A percentile compares a stretch with the other conserved stretches of the same genome.
These are phyloP conservation scores for Sinocyclocheilus maitianheensis DNA, from an alignment of 2,113 vertebrate genomes.

Conservation along the genomic window DNA sequence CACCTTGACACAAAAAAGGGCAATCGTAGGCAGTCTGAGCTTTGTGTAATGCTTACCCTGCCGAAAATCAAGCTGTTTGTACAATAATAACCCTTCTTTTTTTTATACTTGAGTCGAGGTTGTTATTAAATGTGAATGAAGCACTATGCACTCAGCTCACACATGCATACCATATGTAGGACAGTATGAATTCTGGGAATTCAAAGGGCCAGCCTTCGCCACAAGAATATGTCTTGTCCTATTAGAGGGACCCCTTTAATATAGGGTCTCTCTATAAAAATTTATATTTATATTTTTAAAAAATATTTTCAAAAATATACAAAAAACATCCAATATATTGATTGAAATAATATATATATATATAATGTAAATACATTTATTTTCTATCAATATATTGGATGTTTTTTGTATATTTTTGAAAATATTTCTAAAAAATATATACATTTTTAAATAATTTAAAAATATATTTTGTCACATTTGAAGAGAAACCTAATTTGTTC, in stretches of 20 bases:
- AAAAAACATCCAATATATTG: no score
- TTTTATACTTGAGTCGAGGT: neutral
- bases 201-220: neutral
- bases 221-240: conserved; percentile 21
- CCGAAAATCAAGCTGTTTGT: conserved; percentile 39
- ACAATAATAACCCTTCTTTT: conserved; percentile 36
- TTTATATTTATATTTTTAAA: no score
- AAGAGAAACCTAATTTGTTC: no score
- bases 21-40: neutral
- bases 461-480: no score
- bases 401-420: no score
- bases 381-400: no score
- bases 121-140: conserved; percentile 54
- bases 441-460: no score
- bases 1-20: conserved; percentile 38
- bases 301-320: no score
- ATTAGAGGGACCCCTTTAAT: neutral
- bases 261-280: no score
- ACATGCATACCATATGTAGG: conserved; percentile 56
- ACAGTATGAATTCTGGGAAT: conserved; percentile 38
- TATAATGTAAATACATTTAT: no score
- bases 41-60: conserved; percentile 45
- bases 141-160: conserved; percentile 40
- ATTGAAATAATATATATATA: no score
- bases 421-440: no score